Percentiles rank a stretch among this genome's conserved stretches.
These are phyloP conservation scores for Xestia ashworthii DNA, from an alignment of 2,888 invertebrate genomes.

Conservation along the genomic window DNA sequence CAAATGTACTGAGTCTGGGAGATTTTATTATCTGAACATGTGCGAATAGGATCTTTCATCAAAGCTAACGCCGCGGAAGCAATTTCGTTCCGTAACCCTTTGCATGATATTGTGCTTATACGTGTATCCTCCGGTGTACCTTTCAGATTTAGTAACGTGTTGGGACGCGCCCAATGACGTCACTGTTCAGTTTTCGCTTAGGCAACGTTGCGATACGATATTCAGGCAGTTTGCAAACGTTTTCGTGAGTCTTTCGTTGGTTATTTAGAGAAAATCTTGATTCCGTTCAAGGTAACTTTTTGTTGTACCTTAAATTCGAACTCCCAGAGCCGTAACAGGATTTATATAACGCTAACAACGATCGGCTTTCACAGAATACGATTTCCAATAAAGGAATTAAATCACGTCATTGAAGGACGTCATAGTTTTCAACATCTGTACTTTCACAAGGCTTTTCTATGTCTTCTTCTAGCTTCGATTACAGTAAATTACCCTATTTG, in stretches of 20 bases:
- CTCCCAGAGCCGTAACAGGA: constrained; percentile 11
- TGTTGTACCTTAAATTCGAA: constrained; percentile 12
- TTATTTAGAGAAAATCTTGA: constrained; percentile 15
- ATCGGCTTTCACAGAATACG: constrained; percentile 41
- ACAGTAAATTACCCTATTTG: constrained; percentile 38
- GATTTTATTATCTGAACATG: constrained; percentile 63
- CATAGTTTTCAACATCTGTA: constrained; percentile 39
- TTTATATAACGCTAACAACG: constrained; percentile 1
- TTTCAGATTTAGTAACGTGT: constrained; percentile 66
- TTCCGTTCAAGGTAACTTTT: constrained; percentile 26
- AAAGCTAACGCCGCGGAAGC: constrained; percentile 75
- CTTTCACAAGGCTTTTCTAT: constrained; percentile 35
- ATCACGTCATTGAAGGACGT: constrained; percentile 35
- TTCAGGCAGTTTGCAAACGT: constrained; percentile 8
- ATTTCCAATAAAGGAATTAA: constrained; percentile 8
- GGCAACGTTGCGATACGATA: constrained; percentile 33
- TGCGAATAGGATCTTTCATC: constrained; percentile 71
- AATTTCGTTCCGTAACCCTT: constrained; percentile 78
- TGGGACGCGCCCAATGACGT: constrained; percentile 32
- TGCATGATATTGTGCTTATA: constrained; percentile 68
- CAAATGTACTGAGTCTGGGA: constrained; percentile 55
- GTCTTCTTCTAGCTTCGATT: constrained; percentile 35
- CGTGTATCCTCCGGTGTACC: constrained; percentile 60
- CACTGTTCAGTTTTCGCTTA: constrained; percentile 43
- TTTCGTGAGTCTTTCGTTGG: constrained; percentile 12